Evolutionary conservation across 2,888 invertebrate species (phyloP).

Genomic region (Metallyticus violacea): DNA sequence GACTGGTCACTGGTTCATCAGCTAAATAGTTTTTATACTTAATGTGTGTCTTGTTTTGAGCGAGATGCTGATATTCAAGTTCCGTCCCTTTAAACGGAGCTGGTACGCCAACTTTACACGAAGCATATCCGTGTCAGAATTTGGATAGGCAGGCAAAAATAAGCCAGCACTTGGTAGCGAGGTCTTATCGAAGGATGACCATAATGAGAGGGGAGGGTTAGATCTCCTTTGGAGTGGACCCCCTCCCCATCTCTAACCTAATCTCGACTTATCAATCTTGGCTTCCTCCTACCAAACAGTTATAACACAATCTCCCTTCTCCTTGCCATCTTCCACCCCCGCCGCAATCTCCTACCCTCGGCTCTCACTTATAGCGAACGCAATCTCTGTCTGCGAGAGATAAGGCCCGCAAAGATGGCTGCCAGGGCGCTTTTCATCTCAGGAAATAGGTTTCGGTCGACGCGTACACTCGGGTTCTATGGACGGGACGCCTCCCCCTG

Average conservation of each 20-base stretch:
- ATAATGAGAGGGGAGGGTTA: no score
- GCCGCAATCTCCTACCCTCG: conserved; percentile 12
- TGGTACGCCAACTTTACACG: no score
- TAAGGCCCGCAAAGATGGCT: conserved; percentile 31
- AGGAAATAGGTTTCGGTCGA: conserved; percentile 29
- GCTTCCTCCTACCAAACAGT: conserved; percentile 14
- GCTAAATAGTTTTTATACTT: no score
- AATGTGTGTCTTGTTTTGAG: no score
- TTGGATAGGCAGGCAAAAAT: no score
- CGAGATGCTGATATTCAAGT: no score
- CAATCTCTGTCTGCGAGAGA: conserved; percentile 31
- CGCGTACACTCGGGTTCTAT: conserved; percentile 15
- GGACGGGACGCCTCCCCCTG: neutral
- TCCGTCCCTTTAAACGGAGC: no score
- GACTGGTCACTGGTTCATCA: no score
- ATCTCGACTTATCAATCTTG: conserved; percentile 26
- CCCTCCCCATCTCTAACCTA: neutral
- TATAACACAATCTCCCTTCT: conserved; percentile 30
- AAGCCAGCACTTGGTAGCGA: no score
- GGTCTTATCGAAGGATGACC: neutral
- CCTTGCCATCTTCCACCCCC: conserved; percentile 11
- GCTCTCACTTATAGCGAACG: conserved; percentile 15
- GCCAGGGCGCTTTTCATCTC: conserved; percentile 28
- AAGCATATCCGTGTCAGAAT: no score
- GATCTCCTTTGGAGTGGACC: no score